These are phyloP conservation scores for Darwinula stevensoni DNA, from an alignment of 2,888 invertebrate genomes.

Conservation along the genomic window DNA sequence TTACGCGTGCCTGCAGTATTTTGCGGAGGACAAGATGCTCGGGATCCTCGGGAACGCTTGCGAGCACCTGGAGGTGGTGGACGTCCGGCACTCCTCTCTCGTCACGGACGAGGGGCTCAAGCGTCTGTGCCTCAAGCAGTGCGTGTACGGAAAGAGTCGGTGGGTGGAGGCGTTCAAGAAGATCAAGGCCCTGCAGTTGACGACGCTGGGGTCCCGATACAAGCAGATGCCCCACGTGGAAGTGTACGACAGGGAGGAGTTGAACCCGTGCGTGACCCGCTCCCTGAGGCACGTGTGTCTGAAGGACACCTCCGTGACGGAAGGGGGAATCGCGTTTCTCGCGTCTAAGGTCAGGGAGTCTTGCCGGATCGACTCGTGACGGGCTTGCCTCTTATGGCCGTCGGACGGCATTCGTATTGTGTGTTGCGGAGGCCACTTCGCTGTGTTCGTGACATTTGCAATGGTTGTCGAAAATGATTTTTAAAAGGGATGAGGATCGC, in stretches of 20 bases:
- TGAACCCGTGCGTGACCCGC: no score
- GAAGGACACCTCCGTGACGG: background rate
- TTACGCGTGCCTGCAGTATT: background rate
- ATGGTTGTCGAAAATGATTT: no score
- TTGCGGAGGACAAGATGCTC: background rate
- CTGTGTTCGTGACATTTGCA: no score
- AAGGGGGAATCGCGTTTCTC: background rate
- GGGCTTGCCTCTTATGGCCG: no score
- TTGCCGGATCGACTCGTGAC: no score
- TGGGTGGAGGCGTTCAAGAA: background rate
- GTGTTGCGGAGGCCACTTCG: no score
- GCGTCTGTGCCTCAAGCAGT: background rate
- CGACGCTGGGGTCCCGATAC: background rate
- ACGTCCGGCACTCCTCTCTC: background rate
- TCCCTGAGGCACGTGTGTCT: no score
- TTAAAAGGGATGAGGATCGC: no score
- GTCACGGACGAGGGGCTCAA: background rate
- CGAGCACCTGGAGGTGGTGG: slow-evolving; percentile 1
- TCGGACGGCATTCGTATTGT: no score
- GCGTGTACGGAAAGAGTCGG: background rate
- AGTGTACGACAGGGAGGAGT: no score
- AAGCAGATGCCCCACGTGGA: no score
- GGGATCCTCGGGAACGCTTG: background rate
- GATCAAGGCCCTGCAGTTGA: background rate
- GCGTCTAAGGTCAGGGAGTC: no score